Evolutionary conservation across 2,797 vertebrate species (phyloP), one percentile per base, ranked within the genome.

Genomic region (Cygnus olor): DNA sequence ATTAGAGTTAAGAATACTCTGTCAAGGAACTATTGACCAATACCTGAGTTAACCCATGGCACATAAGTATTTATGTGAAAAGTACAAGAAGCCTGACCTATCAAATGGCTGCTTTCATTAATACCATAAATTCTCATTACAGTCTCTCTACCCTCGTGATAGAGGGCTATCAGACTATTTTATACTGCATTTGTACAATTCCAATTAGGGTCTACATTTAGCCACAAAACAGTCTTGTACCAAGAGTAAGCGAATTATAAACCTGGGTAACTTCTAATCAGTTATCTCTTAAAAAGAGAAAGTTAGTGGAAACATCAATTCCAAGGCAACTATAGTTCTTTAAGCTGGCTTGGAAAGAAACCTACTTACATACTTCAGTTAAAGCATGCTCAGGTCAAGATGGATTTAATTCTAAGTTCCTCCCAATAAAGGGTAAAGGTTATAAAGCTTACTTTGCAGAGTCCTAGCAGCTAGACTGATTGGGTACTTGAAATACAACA

Each of bases 1-100:
- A 94, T 94, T 96, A 94, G 30, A 90, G 76, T 96, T 91, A 93
- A 98, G 97, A 95, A 96, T 95, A 87, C 53, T 57, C 92, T 84
- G 74, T 65, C 65, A 97, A 96, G 85, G 13, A 78, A 9, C 80
- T 72, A 89, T 6, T 80, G 89, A 65, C 68, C 32, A 85, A 88
- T 94, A 66, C 76, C 74, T 14, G 34, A 96, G 65, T 95, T 93
- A 95, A 97, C 86, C 51, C 71, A 54, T 25, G 90, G 44, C 79
- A 88, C 49, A 76, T 89, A 73, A 27, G 4, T 79, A 87, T 86
- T 73, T 86, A 42, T 16, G 42, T 42, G 77, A 76, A 76, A 85
- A 70, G 64, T 9, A 6, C 44, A 85, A 71, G 61, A 78, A 47
- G 32, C 22, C 40, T 44, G 28, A 64, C 14, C n/a, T 38, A 40